These are phyloP conservation scores for Acrocephalus scirpaceus DNA, from an alignment of 2,797 vertebrate species.

Conservation along the genomic window DNA sequence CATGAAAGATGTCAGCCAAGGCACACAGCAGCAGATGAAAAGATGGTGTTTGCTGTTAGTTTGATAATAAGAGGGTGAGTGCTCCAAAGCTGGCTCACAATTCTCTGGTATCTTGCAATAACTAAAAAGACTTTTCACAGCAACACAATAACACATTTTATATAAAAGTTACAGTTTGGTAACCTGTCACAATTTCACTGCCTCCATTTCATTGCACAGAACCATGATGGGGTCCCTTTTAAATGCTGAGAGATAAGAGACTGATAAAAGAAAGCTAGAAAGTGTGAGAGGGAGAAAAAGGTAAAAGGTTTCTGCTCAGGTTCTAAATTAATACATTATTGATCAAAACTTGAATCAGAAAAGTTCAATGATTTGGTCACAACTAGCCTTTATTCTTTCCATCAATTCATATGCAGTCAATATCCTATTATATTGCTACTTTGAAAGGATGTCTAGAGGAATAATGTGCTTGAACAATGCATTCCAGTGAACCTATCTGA, in stretches of 20 bases:
- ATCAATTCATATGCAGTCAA: slow-evolving; percentile 82
- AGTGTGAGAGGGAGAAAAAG: neutral
- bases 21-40: neutral
- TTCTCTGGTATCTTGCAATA: neutral
- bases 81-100: slow-evolving; percentile 13
- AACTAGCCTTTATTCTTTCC: slow-evolving; percentile 75
- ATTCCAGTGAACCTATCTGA: neutral
- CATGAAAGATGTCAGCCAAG: slow-evolving; percentile 1
- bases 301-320: slow-evolving; percentile 31
- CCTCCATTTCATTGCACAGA: slow-evolving; percentile 2
- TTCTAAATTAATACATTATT: slow-evolving; percentile 81
- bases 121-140: slow-evolving; percentile 44
- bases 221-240: neutral
- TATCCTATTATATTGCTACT: slow-evolving; percentile 79
- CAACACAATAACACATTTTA: slow-evolving; percentile 36
- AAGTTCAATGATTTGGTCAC: slow-evolving; percentile 75
- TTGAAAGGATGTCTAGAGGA: slow-evolving; percentile 52
- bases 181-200: slow-evolving; percentile 37
- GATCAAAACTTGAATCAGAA: slow-evolving; percentile 75
- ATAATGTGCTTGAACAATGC: neutral
- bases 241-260: slow-evolving; percentile 1
- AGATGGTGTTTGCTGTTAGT: slow-evolving; percentile 29
- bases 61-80: slow-evolving; percentile 17
- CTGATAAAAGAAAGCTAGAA: neutral
- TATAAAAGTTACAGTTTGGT: slow-evolving; percentile 28